Evolutionary conservation across 2,113 vertebrate species (phyloP), one percentile per base, ranked within the genome.

Genomic region (Rafetus swinhoei): DNA sequence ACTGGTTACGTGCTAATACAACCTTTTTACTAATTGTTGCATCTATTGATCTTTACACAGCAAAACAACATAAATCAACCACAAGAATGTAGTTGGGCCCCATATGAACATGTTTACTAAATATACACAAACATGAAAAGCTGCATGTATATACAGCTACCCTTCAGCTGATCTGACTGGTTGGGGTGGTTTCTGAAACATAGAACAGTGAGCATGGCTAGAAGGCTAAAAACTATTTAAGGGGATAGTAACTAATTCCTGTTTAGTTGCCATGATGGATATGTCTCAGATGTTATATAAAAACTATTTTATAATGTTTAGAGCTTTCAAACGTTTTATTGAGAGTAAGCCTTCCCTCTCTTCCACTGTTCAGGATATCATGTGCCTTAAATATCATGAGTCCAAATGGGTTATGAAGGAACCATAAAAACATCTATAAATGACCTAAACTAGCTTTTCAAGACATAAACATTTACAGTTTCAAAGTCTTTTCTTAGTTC

Each of bases 11-110:
- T 92, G 88, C 35, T 77, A 22, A 77, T 77, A 50, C 21, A 39
- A 45, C 74, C 13, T 77, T 77, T 77, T 13, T 50, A 50, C 24
- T 50, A 8, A 45, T 45, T 50, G 69, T 21, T 25, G 14, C 79
- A 11, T n/a, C 85, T 81, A 87, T 6, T 39, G 14, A 92, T 77
- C 24, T 65, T 56, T 92, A 24, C 25, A 53, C 7, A 81, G n/a
- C 24, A 83, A 83, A 91, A 91, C 1, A 55, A 9, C 39, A 76
- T 3, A 45, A 90, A 88, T 79, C 50, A 95, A 94, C 60, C 57
- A 81, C 0, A 12, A 2, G 90, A 45, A 9, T 1, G 82, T n/a
- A 65, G 27, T 0, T 55, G 39, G 62, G 53, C 65, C 27, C 13
- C 16, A 3, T 74, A 56, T 1, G 86, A 21, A 2, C 24, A 90